Evolutionary conservation across 2,888 invertebrate genomes (phyloP), one percentile per base, ranked within the genome.

Genomic region (Drosophila paracracens): DNA sequence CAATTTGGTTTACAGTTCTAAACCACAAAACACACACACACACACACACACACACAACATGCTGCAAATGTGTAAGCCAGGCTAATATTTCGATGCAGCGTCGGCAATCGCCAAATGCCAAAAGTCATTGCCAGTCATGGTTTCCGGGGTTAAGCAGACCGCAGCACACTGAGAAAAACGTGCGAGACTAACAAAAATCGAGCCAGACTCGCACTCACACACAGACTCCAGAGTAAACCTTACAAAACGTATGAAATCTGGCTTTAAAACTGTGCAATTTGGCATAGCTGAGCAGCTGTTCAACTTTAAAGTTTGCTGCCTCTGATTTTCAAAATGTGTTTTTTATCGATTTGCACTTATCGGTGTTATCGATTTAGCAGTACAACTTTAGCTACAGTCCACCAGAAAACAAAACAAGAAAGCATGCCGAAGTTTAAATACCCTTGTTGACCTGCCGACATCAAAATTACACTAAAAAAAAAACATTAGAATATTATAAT

Each of bases 71-170:
- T 54, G 27, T 46, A 25, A 59, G 67, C 54, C 54, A 46, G 70
- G 68, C 29, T 52, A 61, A 60, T 46, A 46, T 67, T 59, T 46
- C 25, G 31, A 40, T 69, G 70, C 65, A 70, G 27, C 36, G 7
- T n/a, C 27, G 58, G 54, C 70, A 65, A 63, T 61, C 57, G 68
- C 31, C 33, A 76, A 88, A 88, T 88, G 79, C 25, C 81, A 85
- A 88, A 88, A 89, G 89, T 88, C 88, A 85, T 61, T 83, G 87
- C 65, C 83, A 85, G 70, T 31, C 46, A 57, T 48, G 61, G 64
- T 64, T 68, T 67, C 70, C 82, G 84, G 79, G 82, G 79, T 85
- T 73, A 74, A 48, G 67, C 80, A 74, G 79, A 72, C 71, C 60
- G 54, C 21, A 21, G 57, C 33, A 48, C 16, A 25, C 25, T 25